phyloP scores from a whole-genome alignment of 1,140 invertebrate genomes.

The Eupristina koningsbergeri region DNA sequence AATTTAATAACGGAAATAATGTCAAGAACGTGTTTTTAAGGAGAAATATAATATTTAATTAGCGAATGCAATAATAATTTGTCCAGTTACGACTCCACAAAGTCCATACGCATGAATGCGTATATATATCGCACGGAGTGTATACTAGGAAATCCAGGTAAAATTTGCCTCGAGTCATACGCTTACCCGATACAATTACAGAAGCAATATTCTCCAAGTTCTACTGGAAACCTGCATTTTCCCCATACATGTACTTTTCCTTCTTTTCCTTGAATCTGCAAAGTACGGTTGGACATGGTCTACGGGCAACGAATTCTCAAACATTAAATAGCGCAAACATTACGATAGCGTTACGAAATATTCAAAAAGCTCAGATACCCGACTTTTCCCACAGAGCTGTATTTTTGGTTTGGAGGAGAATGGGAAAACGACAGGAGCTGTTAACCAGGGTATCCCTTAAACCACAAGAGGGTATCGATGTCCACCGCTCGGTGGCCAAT shows the following conservation, averaged over 20 bases:
- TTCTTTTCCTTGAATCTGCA: neutral
- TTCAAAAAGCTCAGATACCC: neutral
- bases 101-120: too few species aligned
- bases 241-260: too few species aligned
- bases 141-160: neutral
- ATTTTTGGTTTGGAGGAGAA: too few species aligned
- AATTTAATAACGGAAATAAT: too few species aligned
- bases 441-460: too few species aligned
- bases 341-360: neutral
- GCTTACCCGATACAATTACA: neutral
- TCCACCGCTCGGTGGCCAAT: neutral
- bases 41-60: too few species aligned
- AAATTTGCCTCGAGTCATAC: neutral
- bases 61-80: too few species aligned
- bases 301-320: neutral
- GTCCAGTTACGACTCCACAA: too few species aligned
- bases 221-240: neutral
- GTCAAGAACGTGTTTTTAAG: too few species aligned
- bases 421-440: too few species aligned
- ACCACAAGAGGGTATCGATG: neutral
- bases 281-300: neutral
- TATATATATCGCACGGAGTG: neutral
- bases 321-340: too few species aligned
- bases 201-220: neutral
- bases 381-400: too few species aligned